Evolutionary conservation across 2,797 vertebrate species (phyloP).

Genomic region (Buphagus erythrorhynchus): DNA sequence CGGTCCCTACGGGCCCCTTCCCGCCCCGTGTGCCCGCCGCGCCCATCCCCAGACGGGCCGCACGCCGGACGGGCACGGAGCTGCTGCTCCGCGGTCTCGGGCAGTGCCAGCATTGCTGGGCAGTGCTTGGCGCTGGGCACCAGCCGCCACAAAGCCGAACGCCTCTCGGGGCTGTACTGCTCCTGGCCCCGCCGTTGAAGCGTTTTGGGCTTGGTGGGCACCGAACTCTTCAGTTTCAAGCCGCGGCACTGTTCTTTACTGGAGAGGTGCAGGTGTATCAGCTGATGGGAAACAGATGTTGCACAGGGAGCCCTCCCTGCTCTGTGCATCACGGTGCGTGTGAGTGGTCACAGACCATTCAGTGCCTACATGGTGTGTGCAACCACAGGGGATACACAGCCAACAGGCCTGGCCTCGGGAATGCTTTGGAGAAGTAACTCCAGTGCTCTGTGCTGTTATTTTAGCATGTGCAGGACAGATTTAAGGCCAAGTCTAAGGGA

Average conservation of each 20-base stretch:
- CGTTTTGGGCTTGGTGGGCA: background rate
- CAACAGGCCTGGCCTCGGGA: background rate
- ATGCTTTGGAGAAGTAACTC: background rate
- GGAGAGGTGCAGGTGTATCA: background rate
- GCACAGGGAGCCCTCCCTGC: background rate
- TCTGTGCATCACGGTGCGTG: rapidly evolving
- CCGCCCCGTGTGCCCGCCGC: background rate
- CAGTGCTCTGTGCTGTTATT: background rate
- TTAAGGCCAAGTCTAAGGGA: background rate
- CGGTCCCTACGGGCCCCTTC: rapidly evolving
- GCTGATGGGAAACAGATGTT: background rate
- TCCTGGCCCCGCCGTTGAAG: rapidly evolving
- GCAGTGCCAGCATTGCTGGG: rapidly evolving
- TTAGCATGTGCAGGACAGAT: background rate
- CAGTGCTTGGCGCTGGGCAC: background rate
- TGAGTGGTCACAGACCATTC: background rate
- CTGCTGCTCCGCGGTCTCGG: rapidly evolving
- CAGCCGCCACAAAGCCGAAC: background rate
- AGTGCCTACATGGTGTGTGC: background rate
- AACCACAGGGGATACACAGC: background rate
- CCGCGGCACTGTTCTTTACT: rapidly evolving
- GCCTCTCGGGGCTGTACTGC: rapidly evolving
- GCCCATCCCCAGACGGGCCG: rapidly evolving
- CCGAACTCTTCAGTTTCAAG: background rate
- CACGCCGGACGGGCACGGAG: rapidly evolving